Conservation (phyloP, 2,113 vertebrate species). For the Laticauda colubrina region DNA sequence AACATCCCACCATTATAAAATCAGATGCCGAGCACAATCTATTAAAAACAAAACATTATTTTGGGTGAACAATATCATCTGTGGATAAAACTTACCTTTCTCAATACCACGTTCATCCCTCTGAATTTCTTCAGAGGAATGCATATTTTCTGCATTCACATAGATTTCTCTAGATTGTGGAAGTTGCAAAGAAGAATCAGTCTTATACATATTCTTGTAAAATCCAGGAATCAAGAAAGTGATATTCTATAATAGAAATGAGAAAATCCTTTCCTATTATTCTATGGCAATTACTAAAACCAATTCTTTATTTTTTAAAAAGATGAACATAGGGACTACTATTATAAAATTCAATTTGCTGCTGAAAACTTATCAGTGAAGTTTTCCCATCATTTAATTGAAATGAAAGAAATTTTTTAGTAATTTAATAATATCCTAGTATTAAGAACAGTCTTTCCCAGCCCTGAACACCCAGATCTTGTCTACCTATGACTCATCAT, state of each 20-base stretch:
- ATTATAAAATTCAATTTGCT: not conserved
- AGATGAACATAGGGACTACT: not conserved
- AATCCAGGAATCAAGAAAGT: conserved; percentile 90
- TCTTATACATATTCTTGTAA: conserved; percentile 76
- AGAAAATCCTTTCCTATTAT: not conserved
- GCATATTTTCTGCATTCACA: conserved; percentile 11
- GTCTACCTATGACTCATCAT: not conserved
- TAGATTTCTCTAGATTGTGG: conserved; percentile 30
- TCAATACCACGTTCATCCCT: conserved; percentile 17
- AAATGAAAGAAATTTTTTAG: not conserved
- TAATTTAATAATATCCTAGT: rapidly evolving
- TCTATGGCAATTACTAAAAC: not conserved
- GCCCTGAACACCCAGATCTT: not conserved
- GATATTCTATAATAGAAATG: conserved; percentile 72
- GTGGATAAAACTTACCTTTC: conserved; percentile 44
- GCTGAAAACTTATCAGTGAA: not conserved
- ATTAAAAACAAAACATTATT: not conserved
- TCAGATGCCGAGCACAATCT: not conserved
- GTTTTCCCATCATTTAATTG: not conserved
- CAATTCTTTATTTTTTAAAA: rapidly evolving
- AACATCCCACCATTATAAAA: not conserved
- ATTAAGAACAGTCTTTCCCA: not conserved
- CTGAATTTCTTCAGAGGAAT: not conserved
- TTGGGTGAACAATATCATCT: not conserved
- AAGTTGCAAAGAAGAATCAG: conserved; percentile 40